Evolutionary conservation across 1,140 invertebrate genomes (phyloP), one percentile per base, ranked within the genome.

Genomic region (Callitettix versicolor): DNA sequence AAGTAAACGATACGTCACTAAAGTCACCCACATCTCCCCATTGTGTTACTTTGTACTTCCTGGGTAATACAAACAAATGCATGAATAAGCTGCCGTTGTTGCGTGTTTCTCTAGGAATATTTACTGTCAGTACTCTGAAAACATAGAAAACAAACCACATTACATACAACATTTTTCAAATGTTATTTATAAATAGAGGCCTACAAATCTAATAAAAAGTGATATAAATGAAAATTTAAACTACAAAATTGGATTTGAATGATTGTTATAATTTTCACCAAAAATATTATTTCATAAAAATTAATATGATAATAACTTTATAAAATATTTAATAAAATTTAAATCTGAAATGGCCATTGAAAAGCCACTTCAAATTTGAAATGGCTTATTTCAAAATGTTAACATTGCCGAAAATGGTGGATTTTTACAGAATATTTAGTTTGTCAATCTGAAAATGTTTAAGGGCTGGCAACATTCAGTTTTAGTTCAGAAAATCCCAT

Each of bases 1-100:
- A 11, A 15, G 59, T 55, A 36, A 55, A 53, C 17, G 50, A 41
- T 18, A 22, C 15, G 26, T 60, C 48, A 14, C 11, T 33, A 9
- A 22, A 34, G n/a, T 38, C 24, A 22, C 38, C 30, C 2, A 43
- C 49, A 55, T 57, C 59, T 15, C n/a, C 46, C 56, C 59, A 57
- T 24, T 34, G 38, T 22, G 33, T 49, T 18, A 57, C 40, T 9
- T 33, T 52, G n/a, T 24, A 43, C 14, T 50, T 18, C 21, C 41
- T n/a, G 18, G 59, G 59, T 26, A 58, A 17, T 12, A 60, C 49
- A 36, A 60, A 60, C 15, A 60, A 12, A 33, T 54, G 51, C 20
- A 60, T 6, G 42, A 38, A 51, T 7, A 60, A 30, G 12, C 56
- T 51, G 3, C 59, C 59, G 49, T 60, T 60, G 3, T 47, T 36